A percentile compares a stretch with the other conserved stretches of the same genome.
phyloP scores from a whole-genome alignment of 2,797 vertebrate genomes.

The Diplodus sargus region DNA sequence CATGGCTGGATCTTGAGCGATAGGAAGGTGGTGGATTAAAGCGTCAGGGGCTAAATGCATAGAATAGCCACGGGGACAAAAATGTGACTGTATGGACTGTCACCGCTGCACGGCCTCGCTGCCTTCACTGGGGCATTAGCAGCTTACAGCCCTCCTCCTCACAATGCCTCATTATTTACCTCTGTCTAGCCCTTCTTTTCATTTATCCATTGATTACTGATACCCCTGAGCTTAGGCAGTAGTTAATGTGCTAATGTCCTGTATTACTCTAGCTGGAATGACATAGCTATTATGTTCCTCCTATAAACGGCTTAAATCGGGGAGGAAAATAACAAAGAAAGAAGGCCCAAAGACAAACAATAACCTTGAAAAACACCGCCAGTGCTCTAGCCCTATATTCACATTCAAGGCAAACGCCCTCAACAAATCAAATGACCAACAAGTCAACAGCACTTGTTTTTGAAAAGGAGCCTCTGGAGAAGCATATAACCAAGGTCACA shows the following conservation, averaged over 20 bases:
- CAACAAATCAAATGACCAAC: slow-evolving; percentile 77
- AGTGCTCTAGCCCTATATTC: slow-evolving; percentile 56
- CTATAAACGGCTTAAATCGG: slow-evolving; percentile 55
- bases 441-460: slow-evolving; percentile 75
- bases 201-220: slow-evolving; percentile 67
- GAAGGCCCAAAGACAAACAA: slow-evolving; percentile 51
- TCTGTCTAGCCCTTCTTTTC: slow-evolving; percentile 45
- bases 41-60: slow-evolving; percentile 59
- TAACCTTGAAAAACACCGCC: slow-evolving; percentile 69
- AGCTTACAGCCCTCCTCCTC: slow-evolving; percentile 42
- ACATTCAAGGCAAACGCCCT: slow-evolving; percentile 71
- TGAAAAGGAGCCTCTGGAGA: slow-evolving; percentile 75
- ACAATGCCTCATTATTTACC: slow-evolving; percentile 63
- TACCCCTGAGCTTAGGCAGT: slow-evolving; percentile 49
- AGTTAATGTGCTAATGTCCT: slow-evolving; percentile 67
- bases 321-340: slow-evolving; percentile 34
- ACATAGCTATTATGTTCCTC: slow-evolving; percentile 34
- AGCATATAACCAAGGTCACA: slow-evolving; percentile 71
- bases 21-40: slow-evolving; percentile 74
- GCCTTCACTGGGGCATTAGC: slow-evolving; percentile 49
- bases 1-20: slow-evolving; percentile 70
- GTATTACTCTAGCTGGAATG: slow-evolving; percentile 54
- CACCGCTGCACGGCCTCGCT: slow-evolving; percentile 35
- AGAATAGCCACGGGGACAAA: slow-evolving; percentile 44
- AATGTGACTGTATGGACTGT: slow-evolving; percentile 50